Evolutionary conservation across 2,888 invertebrate species (phyloP).

Genomic region (Hirtodrosophila confusa): DNA sequence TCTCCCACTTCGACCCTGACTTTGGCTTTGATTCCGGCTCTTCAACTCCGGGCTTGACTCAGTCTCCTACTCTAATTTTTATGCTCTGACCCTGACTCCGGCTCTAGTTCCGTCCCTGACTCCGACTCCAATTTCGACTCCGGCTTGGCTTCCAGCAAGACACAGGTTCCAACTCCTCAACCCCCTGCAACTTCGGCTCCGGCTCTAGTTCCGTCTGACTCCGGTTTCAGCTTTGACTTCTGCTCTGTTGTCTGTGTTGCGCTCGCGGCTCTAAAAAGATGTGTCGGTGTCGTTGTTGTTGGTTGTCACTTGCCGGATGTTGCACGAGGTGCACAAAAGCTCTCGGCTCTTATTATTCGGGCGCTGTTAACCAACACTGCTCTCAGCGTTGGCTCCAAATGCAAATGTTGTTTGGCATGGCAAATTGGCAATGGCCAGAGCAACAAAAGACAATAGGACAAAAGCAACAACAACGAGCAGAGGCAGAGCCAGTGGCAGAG

Average conservation of each 20-base stretch:
- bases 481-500: slow-evolving; percentile 15
- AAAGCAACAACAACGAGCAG: slow-evolving; percentile 30
- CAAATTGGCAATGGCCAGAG: slow-evolving; percentile 51
- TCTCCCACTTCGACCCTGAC: no score
- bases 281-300: slow-evolving; percentile 5
- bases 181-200: slow-evolving; percentile 11
- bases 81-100: no score
- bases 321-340: slow-evolving; percentile 66
- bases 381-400: slow-evolving; percentile 24
- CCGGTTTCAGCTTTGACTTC: slow-evolving; percentile 11
- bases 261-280: slow-evolving; percentile 21
- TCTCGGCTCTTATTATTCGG: slow-evolving; percentile 45
- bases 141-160: no score
- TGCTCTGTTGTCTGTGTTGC: slow-evolving; percentile 24
- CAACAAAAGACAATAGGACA: slow-evolving; percentile 31
- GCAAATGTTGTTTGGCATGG: slow-evolving; percentile 55
- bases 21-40: no score
- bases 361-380: slow-evolving; percentile 48
- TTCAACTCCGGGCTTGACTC: no score
- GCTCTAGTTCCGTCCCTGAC: no score
- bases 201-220: not conserved
- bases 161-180: no score
- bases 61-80: no score
- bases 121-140: no score
- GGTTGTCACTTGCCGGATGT: slow-evolving; percentile 61